Evolutionary conservation across 92 coral and sea anemone species (phyloP).

Genomic region (Phenganax marumi): DNA sequence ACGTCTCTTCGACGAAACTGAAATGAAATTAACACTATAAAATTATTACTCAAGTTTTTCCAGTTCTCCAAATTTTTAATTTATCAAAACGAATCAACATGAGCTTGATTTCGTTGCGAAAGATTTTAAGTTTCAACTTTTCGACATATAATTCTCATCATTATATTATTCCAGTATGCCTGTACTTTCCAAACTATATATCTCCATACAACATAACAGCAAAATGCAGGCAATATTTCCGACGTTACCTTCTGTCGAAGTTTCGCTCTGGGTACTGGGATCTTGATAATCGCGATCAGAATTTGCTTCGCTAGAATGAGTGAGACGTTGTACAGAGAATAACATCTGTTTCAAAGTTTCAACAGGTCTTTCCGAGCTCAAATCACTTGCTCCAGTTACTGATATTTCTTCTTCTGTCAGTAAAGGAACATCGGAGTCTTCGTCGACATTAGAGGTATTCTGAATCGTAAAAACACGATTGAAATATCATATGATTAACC

Average conservation of each 20-base stretch:
- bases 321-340: conserved; percentile 94
- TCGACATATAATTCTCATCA: no score
- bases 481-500: no score
- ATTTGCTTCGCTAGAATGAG: conserved; percentile 64
- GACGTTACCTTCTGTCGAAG: conserved; percentile 8
- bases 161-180: no score
- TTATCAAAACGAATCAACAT: no score
- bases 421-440: not conserved
- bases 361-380: conserved; percentile 65
- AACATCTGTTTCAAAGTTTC: conserved; percentile 94
- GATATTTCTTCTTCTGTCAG: not conserved
- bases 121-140: no score
- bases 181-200: no score
- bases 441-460: not conserved
- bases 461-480: no score
- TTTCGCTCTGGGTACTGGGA: conserved; percentile 1
- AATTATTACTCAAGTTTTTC: no score
- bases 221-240: no score
- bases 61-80: no score
- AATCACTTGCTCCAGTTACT: not conserved
- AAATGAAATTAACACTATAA: not conserved
- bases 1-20: not conserved
- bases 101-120: no score
- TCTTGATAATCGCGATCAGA: conserved; percentile 7
- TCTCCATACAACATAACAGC: no score